These are phyloP conservation scores for Rachycentron canadum DNA, from an alignment of 2,797 vertebrate species.

Conservation along the genomic window DNA sequence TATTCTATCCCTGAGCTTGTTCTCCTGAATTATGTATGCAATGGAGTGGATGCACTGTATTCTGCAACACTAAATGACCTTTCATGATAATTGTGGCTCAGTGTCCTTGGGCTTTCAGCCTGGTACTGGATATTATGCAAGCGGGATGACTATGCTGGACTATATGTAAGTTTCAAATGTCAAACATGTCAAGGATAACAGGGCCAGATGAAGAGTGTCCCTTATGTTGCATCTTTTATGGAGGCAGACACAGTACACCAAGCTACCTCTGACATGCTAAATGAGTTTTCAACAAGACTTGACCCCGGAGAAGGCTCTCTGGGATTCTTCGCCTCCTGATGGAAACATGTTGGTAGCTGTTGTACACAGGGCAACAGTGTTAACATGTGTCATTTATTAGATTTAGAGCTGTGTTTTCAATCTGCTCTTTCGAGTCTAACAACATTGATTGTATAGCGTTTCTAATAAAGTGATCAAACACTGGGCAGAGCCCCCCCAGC, in stretches of 20 bases:
- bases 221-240: slow-evolving; percentile 56
- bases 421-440: too few relatives aligned
- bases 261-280: slow-evolving; percentile 30
- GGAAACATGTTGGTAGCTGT: slow-evolving; percentile 55
- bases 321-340: slow-evolving; percentile 37
- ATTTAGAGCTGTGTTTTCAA: too few relatives aligned
- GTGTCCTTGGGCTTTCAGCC: slow-evolving; percentile 78
- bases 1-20: slow-evolving; percentile 69
- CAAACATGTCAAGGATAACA: slow-evolving; percentile 75
- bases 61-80: slow-evolving; percentile 81
- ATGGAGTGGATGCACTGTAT: slow-evolving; percentile 58
- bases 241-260: slow-evolving; percentile 41
- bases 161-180: slow-evolving; percentile 80
- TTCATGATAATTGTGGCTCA: slow-evolving; percentile 81
- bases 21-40: slow-evolving; percentile 75
- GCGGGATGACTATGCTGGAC: slow-evolving; percentile 66
- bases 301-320: slow-evolving; percentile 15
- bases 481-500: not conserved
- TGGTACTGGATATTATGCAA: slow-evolving; percentile 80
- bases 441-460: too few relatives aligned
- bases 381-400: too few relatives aligned
- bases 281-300: slow-evolving; percentile 37
- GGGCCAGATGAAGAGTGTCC: slow-evolving; percentile 43
- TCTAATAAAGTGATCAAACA: too few relatives aligned
- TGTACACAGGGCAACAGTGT: slow-evolving; percentile 11